These are phyloP conservation scores for Tethea ocularis DNA, from an alignment of 2,888 invertebrate species.

Conservation along the genomic window DNA sequence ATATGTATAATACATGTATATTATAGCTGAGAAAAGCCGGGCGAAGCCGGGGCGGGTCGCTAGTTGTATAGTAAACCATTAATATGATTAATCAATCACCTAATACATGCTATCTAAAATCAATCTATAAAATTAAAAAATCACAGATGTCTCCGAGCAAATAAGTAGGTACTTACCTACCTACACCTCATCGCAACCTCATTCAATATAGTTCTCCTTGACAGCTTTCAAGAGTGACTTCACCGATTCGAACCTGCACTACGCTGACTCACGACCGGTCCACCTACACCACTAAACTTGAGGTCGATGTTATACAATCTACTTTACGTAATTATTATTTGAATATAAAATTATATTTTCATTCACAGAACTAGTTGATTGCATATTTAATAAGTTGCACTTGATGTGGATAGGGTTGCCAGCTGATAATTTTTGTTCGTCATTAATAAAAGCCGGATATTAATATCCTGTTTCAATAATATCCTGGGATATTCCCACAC, in stretches of 20 bases:
- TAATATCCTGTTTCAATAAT: too few species aligned
- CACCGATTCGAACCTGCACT: conserved; percentile 18
- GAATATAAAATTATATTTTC: neutral
- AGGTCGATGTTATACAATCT: conserved; percentile 11
- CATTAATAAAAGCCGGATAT: too few species aligned
- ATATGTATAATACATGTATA: too few species aligned
- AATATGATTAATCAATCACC: too few species aligned
- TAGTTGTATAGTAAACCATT: too few species aligned
- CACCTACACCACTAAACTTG: conserved; percentile 15
- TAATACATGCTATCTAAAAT: neutral
- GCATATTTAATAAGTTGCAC: too few species aligned
- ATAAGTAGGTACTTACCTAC: neutral
- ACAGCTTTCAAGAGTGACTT: conserved; percentile 16
- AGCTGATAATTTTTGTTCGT: too few species aligned
- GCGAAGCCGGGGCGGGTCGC: too few species aligned
- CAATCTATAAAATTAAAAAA: neutral
- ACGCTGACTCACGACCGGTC: conserved; percentile 17
- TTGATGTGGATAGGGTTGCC: too few species aligned
- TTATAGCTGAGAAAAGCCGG: too few species aligned
- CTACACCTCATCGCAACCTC: conserved; percentile 7
- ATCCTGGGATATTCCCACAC: too few species aligned
- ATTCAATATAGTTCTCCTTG: conserved; percentile 15
- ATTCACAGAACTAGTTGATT: too few species aligned
- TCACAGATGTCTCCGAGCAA: neutral
- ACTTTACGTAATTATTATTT: conserved; percentile 11